A percentile compares a stretch with the other conserved stretches of the same genome.
These are phyloP conservation scores for Charina bottae DNA, from an alignment of 2,113 vertebrate species.

Conservation along the genomic window DNA sequence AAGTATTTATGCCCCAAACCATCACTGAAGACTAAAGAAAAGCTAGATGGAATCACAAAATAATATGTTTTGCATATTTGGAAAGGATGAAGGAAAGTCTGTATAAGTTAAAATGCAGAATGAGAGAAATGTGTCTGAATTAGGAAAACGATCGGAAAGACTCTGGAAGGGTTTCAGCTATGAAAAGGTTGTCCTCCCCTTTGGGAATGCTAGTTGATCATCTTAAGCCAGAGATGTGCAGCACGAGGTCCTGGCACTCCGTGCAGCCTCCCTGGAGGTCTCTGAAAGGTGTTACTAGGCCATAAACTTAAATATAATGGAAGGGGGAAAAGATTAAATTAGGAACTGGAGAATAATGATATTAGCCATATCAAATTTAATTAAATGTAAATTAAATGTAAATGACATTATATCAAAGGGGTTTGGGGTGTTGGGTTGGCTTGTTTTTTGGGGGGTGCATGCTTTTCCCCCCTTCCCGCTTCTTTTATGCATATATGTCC, in stretches of 20 bases:
- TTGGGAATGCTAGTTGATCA: not conserved
- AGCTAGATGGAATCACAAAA: slow-evolving; percentile 35
- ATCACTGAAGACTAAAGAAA: slow-evolving; percentile 53
- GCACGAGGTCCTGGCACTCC: not conserved
- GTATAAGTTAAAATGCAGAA: not conserved
- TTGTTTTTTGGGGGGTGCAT: not conserved
- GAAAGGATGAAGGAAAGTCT: slow-evolving; percentile 40
- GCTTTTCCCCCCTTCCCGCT: not conserved
- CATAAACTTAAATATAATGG: not conserved
- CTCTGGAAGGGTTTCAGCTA: not conserved
- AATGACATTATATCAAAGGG: no score
- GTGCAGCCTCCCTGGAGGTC: not conserved
- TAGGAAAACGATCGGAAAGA: not conserved
- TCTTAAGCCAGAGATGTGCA: not conserved
- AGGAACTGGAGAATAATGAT: not conserved
- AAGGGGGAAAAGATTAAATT: not conserved
- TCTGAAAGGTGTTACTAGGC: not conserved
- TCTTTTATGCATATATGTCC: no score
- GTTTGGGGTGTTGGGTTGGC: not conserved
- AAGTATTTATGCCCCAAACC: slow-evolving; percentile 59
- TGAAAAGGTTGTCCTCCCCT: not conserved
- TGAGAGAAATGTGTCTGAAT: not conserved
- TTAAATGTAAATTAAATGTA: not conserved
- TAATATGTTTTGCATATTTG: slow-evolving; percentile 49
- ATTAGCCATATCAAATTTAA: not conserved